phyloP scores from a whole-genome alignment of 2,888 invertebrate species.

The Pegoplata infirma region DNA sequence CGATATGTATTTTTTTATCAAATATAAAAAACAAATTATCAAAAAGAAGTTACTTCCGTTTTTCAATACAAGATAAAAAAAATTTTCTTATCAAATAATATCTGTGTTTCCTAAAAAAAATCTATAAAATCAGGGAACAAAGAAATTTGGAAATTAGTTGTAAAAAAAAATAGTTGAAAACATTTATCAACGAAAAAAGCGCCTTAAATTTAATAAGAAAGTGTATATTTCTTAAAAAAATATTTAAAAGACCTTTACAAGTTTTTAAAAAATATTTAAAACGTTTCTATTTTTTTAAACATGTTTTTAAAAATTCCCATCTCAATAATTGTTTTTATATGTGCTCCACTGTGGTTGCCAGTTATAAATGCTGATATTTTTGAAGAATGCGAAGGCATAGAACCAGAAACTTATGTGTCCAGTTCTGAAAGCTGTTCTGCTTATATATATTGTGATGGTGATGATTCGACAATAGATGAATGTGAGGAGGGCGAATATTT shows the following conservation, averaged over 20 bases:
- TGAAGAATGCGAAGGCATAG: slow-evolving; percentile 68
- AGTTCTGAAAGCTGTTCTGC: slow-evolving; percentile 69
- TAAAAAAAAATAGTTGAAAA: background rate
- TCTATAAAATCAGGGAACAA: slow-evolving; percentile 44
- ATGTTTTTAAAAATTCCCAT: background rate
- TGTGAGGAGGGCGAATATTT: slow-evolving; percentile 72
- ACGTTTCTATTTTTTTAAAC: no score
- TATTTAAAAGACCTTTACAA: no score
- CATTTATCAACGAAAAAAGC: background rate
- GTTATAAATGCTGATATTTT: slow-evolving; percentile 62
- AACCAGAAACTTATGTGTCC: slow-evolving; percentile 67
- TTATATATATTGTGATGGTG: slow-evolving; percentile 73
- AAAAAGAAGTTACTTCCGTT: background rate
- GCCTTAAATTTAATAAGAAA: background rate
- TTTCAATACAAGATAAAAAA: slow-evolving; percentile 31
- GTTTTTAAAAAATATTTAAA: no score
- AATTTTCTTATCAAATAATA: slow-evolving; percentile 16
- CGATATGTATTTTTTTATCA: no score
- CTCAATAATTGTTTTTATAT: background rate
- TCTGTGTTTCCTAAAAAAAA: slow-evolving; percentile 6
- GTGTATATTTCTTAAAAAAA: no score
- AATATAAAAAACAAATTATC: no score
- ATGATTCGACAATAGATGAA: slow-evolving; percentile 68
- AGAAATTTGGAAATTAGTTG: slow-evolving; percentile 28
- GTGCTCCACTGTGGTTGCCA: background rate